Conservation (phyloP, 1,140 invertebrate genomes). For the Caenorhabditis remanei region DNA sequence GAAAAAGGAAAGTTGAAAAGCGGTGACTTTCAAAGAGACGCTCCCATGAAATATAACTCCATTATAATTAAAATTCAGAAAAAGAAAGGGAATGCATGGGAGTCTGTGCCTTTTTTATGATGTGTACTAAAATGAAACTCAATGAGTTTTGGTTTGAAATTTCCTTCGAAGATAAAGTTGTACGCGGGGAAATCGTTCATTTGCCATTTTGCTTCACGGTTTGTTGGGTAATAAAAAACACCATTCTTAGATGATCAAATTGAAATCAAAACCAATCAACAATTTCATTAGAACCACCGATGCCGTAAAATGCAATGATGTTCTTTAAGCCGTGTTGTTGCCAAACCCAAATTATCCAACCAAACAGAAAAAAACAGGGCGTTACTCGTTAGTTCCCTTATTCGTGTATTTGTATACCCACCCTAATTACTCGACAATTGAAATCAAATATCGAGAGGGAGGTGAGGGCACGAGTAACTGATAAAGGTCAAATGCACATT, state of each 20-base stretch:
- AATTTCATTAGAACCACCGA: background rate
- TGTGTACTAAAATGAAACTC: background rate
- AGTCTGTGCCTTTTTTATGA: background rate
- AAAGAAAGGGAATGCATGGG: background rate
- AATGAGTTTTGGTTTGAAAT: too few species aligned
- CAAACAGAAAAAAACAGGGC: background rate
- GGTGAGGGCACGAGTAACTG: constrained; percentile 30
- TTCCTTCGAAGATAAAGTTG: too few species aligned
- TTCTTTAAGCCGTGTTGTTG: background rate
- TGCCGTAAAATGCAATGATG: background rate
- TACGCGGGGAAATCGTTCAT: too few species aligned
- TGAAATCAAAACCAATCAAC: constrained; percentile 19
- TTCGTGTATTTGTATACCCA: constrained; percentile 10
- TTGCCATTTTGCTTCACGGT: background rate
- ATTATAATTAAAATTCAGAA: constrained; percentile 39
- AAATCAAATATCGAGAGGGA: background rate
- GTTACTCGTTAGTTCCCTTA: constrained; percentile 28
- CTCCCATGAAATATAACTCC: constrained; percentile 48
- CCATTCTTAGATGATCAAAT: background rate
- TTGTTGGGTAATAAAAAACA: background rate
- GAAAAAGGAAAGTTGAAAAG: background rate
- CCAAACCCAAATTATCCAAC: background rate
- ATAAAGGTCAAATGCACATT: constrained; percentile 56
- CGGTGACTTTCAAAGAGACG: constrained; percentile 22
- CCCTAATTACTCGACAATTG: constrained; percentile 31